These are phyloP conservation scores for Homarus americanus DNA, from an alignment of 1,140 invertebrate genomes.

Conservation along the genomic window DNA sequence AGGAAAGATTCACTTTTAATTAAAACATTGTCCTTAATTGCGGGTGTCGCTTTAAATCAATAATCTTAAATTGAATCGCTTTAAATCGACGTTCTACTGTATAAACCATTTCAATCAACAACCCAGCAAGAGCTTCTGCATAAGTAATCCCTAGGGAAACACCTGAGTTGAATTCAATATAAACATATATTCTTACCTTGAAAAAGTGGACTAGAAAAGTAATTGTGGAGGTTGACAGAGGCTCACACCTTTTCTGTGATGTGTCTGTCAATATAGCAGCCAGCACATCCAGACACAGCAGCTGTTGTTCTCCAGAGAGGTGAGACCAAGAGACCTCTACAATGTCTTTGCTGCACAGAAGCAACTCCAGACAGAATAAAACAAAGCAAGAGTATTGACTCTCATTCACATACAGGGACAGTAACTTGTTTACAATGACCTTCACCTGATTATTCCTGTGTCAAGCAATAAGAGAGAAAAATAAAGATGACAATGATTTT, in stretches of 20 bases:
- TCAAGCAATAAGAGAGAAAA: neutral
- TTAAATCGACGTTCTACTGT: no score
- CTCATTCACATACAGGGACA: conserved; percentile 41
- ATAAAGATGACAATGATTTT: no score
- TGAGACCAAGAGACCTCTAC: conserved; percentile 6
- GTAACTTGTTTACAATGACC: neutral
- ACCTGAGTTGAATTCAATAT: no score
- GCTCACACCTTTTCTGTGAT: neutral
- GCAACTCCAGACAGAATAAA: conserved; percentile 30
- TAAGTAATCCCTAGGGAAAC: no score
- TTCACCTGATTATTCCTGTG: neutral
- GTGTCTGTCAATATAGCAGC: conserved; percentile 1
- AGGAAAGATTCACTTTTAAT: no score
- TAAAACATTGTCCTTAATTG: no score
- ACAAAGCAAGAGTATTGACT: conserved; percentile 54
- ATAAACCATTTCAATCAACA: no score
- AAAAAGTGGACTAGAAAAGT: conserved; percentile 21
- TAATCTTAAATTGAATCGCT: no score
- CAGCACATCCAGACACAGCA: conserved; percentile 22
- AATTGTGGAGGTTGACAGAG: neutral
- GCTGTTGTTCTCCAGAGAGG: conserved; percentile 7
- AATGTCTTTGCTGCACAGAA: neutral
- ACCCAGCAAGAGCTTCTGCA: no score
- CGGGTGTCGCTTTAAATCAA: no score
- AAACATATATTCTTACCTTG: conserved; percentile 15